Evolutionary conservation across 2,888 invertebrate genomes (phyloP).

Genomic region (Andrena flavipes): DNA sequence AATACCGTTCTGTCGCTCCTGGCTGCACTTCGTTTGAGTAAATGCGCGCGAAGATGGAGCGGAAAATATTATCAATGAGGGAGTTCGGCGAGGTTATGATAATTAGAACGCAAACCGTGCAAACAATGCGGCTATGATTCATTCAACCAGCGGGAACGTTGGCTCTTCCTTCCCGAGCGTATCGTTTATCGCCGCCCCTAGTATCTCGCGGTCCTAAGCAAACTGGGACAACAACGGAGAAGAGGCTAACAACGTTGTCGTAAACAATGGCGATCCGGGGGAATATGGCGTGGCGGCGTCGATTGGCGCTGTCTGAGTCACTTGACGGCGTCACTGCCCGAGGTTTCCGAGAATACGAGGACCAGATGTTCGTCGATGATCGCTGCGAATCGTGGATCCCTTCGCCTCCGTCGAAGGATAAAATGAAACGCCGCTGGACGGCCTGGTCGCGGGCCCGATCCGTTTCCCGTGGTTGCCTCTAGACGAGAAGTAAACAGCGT

Average conservation of each 20-base stretch:
- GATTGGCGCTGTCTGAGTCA: conserved; percentile 49
- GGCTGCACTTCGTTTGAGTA: not conserved
- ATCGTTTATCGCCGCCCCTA: conserved; percentile 47
- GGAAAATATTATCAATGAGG: conserved; percentile 7
- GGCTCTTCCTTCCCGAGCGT: conserved; percentile 64
- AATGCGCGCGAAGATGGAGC: not conserved
- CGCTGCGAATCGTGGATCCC: conserved; percentile 21
- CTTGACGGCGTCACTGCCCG: conserved; percentile 13
- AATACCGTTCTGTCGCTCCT: too few species aligned
- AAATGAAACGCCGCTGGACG: not conserved
- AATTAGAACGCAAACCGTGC: conserved; percentile 46
- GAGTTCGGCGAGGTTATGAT: conserved; percentile 41
- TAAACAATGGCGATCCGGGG: conserved; percentile 55
- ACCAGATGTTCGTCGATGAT: conserved; percentile 37
- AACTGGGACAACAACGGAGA: conserved; percentile 57
- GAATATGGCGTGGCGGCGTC: conserved; percentile 20
- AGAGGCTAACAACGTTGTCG: conserved; percentile 30
- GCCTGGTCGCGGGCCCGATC: not conserved
- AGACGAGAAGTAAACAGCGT: conserved; percentile 11
- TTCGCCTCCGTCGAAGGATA: not conserved
- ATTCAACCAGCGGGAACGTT: conserved; percentile 60
- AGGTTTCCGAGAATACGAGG: conserved; percentile 36
- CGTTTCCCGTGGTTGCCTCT: not conserved
- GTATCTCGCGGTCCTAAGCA: conserved; percentile 59
- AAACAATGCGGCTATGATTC: conserved; percentile 60